Evolutionary conservation across 2,888 invertebrate genomes (phyloP), one percentile per base, ranked within the genome.

Genomic region (Steromphala cineraria): DNA sequence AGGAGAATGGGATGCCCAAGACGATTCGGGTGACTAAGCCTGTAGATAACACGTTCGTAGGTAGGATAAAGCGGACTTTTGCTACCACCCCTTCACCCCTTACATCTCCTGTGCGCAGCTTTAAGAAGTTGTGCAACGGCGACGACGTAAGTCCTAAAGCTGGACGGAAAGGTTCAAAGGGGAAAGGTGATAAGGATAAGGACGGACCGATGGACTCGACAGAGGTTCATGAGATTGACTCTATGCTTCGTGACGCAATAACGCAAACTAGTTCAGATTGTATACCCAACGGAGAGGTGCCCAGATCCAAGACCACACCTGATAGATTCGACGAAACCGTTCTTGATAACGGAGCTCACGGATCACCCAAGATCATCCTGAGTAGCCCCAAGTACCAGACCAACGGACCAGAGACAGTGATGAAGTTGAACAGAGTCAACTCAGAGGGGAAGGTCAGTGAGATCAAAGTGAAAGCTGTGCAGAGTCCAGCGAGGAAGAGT

Each of bases 11-110:
- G 0, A 83, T 86, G 19, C 91, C 92, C 8, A 80, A 84, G 10
- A 92, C 91, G 8, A 82, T 89, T 0, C 86, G 92, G n/a, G 85
- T 91, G n/a, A 92, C 91, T 21, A 89, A 89, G 75, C 88, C 89
- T 7, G 76, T 90, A n/a, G 80, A 86, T 40, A 89, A 89, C n/a
- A 86, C 90, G 17, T 78, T 90, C 56, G 88, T 90, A 19, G 87
- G 87, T 2, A 79, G 89, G 15, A 82, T 91, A 1, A 84, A 86
- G 53, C 85, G 87, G 67, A 89, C 90, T 1, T 87, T 90, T 76
- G 81, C 86, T 10, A 80, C 75, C 17, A 62, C 82, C n/a, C 75
- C 82, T 28, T 81, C 83, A 71, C 76, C 82, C 31, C 74, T 82
- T 8, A 79, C 84, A 17, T 85, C 85, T 17, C 83, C 84, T 2